Base-by-base conservation (phyloP, 2,888 invertebrate genomes). In the Eulithis testata region DNA sequence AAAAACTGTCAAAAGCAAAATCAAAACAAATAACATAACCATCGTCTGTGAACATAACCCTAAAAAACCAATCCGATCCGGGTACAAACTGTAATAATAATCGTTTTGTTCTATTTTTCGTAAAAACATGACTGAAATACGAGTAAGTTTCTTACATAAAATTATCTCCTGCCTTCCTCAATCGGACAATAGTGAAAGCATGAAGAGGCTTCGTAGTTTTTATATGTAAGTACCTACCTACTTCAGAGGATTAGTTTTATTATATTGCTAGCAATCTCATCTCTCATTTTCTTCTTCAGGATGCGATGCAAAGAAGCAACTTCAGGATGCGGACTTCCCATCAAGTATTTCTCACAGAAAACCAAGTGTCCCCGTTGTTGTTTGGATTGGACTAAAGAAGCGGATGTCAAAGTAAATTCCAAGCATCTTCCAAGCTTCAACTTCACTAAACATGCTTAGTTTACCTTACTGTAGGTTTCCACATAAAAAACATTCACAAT, bases 281-380 rank as follows among this genome's bases (percentile, higher is more conserved):
- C 2, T 40, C 8, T 40, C 40, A 40, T 40, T 40, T 9, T 8
- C 40, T 40, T 51, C 11, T 36, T 31, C 68, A 92, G 92, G 66
- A 87, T 89, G 85, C 80, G 84, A 45, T 89, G 91, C 70, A 84
- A 83, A 67, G 80, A 85, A 45, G 57, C 86, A 36, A 84, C 87
- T 3, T 81, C 82, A 69, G 85, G 85, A 3, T 81, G 77, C 70
- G 85, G 85, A 12, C 80, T 91, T 49, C 90, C 90, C 4, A 76
- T 81, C 4, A 88, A 87, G 69, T 79, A 86, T 44, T 91, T 91
- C 76, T 88, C 90, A 3, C 52, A 75, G 0, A 76, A 82, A 73
- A 72, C 75, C 11, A 82, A 90, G 73, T 93, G 93, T 71, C 78
- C 85, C 7, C 78, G 76, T 52, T 93, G 92, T 70, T 88, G 85